Base-by-base conservation (phyloP, 1,140 invertebrate genomes). In the Drosophila persimilis region DNA sequence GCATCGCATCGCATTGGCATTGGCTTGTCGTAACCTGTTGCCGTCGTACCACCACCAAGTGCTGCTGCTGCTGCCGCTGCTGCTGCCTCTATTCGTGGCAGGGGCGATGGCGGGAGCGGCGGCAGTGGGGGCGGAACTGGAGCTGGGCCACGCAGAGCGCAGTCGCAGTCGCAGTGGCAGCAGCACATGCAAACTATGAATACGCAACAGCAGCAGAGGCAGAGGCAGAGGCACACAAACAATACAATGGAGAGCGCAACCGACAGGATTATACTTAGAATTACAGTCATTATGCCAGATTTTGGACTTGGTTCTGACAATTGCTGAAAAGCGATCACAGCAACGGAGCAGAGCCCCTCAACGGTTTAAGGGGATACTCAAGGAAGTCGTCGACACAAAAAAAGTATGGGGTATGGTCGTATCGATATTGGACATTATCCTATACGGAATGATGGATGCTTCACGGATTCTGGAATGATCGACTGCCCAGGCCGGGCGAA, bases 1-100 rank as follows among this genome's bases (percentile, higher is more conserved):
- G 75, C 56, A 65, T 57, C 44, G 45, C 43, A 54, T 54, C 50
- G 63, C 63, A 56, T 53, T 39, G 35, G 35, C 11, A 56, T 53
- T 39, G 35, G 35, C 11, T 39, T 3, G 35, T 71, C 71, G 71
- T 74, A 74, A 74, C 71, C 71, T 74, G 71, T 74, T 74, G 71
- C 70, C 11, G 69, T 73, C 70, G 70, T 73, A 43, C 46, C 8
- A 9, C n/a, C 20, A 15, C 8, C 35, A 39, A 62, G 55, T 73
- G 67, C 26, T 62, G 45, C 48, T 46, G 55, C n/a, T 57, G 61
- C 26, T 62, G 45, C 48, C 41, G 55, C n/a, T 50, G 61, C 48
- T 46, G 55, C n/a, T 57, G 61, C 44, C 22, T 51, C 13, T 35
- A 43, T 3, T 47, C 22, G 15, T 15, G 55, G 22, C 17, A 39